Conservation (phyloP, 1,140 invertebrate species). For the Elysia chlorotica region DNA sequence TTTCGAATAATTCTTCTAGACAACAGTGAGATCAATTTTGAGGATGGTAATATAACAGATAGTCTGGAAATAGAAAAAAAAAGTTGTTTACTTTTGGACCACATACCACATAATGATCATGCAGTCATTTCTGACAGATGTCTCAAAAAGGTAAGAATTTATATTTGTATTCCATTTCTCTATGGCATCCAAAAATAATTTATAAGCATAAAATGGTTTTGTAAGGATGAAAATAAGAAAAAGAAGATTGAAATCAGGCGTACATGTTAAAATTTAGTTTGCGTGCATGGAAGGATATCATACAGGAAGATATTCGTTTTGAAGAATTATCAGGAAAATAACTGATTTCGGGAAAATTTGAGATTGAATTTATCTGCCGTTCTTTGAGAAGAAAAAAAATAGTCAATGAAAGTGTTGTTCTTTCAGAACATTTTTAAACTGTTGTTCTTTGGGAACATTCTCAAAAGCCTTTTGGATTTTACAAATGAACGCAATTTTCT, state of each 20-base stretch:
- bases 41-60: conserved; percentile 14
- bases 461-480: too few relatives aligned
- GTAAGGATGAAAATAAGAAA: neutral
- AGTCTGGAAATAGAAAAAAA: neutral
- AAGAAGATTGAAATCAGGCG: too few relatives aligned
- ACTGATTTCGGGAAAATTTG: too few relatives aligned
- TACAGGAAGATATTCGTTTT: neutral
- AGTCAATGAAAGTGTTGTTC: too few relatives aligned
- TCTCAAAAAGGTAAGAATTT: conserved; percentile 18
- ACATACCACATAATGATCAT: conserved; percentile 38
- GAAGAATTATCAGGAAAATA: too few relatives aligned
- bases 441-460: too few relatives aligned
- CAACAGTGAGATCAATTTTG: neutral
- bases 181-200: neutral
- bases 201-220: neutral
- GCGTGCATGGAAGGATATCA: neutral
- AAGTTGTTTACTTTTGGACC: conserved; percentile 34
- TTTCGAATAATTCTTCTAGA: conserved; percentile 26
- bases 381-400: too few relatives aligned
- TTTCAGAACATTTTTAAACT: too few relatives aligned
- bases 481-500: too few relatives aligned
- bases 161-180: neutral
- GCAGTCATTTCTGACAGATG: conserved; percentile 22
- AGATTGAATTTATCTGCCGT: too few relatives aligned
- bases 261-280: too few relatives aligned